Evolutionary conservation across 2,113 vertebrate genomes (phyloP).

Genomic region (Thunnus maccoyii): DNA sequence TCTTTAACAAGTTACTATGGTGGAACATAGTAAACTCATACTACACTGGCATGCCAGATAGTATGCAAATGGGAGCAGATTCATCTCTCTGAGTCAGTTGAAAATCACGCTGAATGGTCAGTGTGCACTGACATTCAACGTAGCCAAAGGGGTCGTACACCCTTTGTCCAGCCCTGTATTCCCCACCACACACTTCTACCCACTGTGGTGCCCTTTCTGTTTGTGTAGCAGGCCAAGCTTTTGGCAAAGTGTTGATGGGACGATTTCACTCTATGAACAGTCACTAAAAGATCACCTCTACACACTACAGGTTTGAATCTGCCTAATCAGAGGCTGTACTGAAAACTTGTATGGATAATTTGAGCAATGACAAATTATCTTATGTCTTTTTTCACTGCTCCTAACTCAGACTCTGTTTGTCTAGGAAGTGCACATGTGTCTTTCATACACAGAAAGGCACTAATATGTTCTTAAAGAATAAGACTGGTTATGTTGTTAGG

Average conservation of each 20-base stretch:
- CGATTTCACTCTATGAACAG: conserved; percentile 12
- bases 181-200: conserved; percentile 55
- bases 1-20: conserved; percentile 53
- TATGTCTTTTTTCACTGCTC: conserved; percentile 28
- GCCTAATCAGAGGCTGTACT: conserved; percentile 26
- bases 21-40: conserved; percentile 65
- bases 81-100: conserved; percentile 56
- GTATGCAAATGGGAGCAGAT: conserved; percentile 59
- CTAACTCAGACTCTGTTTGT: conserved; percentile 12
- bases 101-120: conserved; percentile 66
- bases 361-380: conserved; percentile 68
- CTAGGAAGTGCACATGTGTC: conserved; percentile 6
- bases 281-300: conserved; percentile 34
- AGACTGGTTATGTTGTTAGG: conserved; percentile 9
- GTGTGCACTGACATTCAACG: conserved; percentile 75
- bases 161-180: conserved; percentile 59
- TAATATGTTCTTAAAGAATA: conserved; percentile 22
- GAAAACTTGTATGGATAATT: conserved; percentile 62
- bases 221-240: conserved; percentile 50
- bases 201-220: conserved; percentile 50
- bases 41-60: conserved; percentile 62
- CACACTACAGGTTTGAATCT: conserved; percentile 35
- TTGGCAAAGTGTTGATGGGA: conserved; percentile 56
- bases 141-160: conserved; percentile 67
- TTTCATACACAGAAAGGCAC: conserved; percentile 12